Base-by-base conservation (phyloP, 35 echinoderm and acorn worm genomes). In the Stichopus chloronotus region DNA sequence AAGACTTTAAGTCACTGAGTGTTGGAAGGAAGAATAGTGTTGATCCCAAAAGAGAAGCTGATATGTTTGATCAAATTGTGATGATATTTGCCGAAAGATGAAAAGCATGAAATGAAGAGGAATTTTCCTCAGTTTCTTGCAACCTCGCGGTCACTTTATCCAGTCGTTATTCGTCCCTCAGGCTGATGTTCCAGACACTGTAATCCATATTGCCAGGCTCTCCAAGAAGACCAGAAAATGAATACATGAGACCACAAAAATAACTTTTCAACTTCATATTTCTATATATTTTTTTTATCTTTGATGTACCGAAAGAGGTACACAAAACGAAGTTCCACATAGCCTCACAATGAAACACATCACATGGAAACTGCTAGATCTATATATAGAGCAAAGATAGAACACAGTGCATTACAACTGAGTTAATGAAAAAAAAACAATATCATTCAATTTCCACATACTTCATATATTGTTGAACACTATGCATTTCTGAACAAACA, bases 281-380 rank as follows among this genome's bases (percentile, higher is more conserved):
- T 65, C 61, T 65, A 65, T 65, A 65, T 65, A 65, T 65, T 65
- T 65, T 65, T 65, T 65, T 65, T 65, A 63, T 65, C 61, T 63
- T 63, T 63, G 59, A 63, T 63, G 14, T 63, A 63, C 59, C 1
- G 59, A 63, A 63, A 63, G 59, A 63, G 59, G 59, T 63, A 63
- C 59, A 63, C 59, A 63, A 63, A 63, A 63, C 59, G 4, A 63
- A 63, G 59, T 63, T 63, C 59, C 59, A 63, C 59, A 63, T 63
- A 63, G 59, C 59, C 59, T 63, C 59, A 63, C 59, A 16, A 63
- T 63, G 59, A 63, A 63, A 63, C 14, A 63, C 59, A 8, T 63
- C 59, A 63, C 8, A 63, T 16, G 14, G 59, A 63, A 63, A 10
- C 59, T 63, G 14, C 14, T 63, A 8, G 14, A 8, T 63, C 59